Percentiles rank a stretch among this genome's conserved stretches.
These are phyloP conservation scores for Zaprionus lineosus DNA, from an alignment of 2,888 invertebrate species.

Conservation along the genomic window DNA sequence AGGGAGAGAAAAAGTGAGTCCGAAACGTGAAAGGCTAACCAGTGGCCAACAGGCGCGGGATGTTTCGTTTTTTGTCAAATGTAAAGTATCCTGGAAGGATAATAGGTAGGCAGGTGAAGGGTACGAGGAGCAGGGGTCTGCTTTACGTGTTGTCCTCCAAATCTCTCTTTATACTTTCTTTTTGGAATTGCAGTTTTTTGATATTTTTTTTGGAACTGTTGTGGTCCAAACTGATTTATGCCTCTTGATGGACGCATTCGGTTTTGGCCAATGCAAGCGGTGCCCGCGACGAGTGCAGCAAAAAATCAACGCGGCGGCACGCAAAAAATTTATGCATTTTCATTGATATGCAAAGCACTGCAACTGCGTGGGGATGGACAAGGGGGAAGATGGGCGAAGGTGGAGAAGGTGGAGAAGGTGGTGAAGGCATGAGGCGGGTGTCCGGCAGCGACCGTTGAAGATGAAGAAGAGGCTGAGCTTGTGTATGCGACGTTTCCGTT, in stretches of 20 bases:
- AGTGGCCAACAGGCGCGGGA: background rate
- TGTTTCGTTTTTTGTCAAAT: constrained; percentile 58
- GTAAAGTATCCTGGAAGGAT: constrained; percentile 61
- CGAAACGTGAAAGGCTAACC: too few relatives aligned
- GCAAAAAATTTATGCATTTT: constrained; percentile 78
- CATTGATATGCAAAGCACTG: constrained; percentile 81
- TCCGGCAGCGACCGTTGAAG: constrained; percentile 33
- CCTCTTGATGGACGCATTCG: constrained; percentile 75
- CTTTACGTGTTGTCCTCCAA: constrained; percentile 35
- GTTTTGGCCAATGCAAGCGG: constrained; percentile 50
- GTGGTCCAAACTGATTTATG: constrained; percentile 81
- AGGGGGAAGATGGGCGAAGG: too few relatives aligned
- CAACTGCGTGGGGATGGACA: constrained; percentile 6
- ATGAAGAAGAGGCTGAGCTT: constrained; percentile 64
- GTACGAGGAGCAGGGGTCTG: too few relatives aligned
- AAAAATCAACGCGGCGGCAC: constrained; percentile 46
- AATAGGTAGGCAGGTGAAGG: constrained; percentile 14
- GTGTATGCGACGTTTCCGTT: constrained; percentile 44
- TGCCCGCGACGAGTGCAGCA: constrained; percentile 39
- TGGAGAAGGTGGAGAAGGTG: too few relatives aligned
- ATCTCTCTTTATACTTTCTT: constrained; percentile 18
- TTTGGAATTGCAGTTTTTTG: constrained; percentile 2
- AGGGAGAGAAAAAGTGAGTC: too few relatives aligned
- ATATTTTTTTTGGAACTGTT: constrained; percentile 11
- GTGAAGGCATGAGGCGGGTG: background rate